These are phyloP conservation scores for Drosophila teissieri DNA, from an alignment of 1,140 invertebrate species.

Conservation along the genomic window DNA sequence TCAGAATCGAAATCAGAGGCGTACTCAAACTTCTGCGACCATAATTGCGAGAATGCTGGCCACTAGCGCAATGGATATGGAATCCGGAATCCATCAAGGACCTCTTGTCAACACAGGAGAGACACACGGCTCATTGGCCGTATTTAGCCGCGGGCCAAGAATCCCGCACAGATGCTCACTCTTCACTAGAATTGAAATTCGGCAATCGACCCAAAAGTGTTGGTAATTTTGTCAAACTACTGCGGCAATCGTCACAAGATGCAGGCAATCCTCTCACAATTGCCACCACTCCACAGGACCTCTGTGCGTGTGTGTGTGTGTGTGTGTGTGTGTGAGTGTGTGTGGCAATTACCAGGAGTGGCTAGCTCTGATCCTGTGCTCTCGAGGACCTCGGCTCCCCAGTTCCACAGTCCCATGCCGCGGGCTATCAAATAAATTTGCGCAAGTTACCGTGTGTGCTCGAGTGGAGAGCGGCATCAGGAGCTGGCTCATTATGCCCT, in stretches of 20 bases:
- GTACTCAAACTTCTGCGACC: slow-evolving; percentile 48
- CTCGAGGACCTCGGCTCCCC: neutral
- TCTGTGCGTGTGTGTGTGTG: slow-evolving; percentile 34
- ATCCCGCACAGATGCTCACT: slow-evolving; percentile 78
- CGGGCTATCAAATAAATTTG: slow-evolving; percentile 62
- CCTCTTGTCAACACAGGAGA: slow-evolving; percentile 74
- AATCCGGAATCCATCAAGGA: slow-evolving; percentile 70
- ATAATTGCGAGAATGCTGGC: slow-evolving; percentile 51
- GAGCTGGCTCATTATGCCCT: slow-evolving; percentile 59
- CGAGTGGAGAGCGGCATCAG: slow-evolving; percentile 31
- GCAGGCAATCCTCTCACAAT: slow-evolving; percentile 26
- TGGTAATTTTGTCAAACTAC: slow-evolving; percentile 60
- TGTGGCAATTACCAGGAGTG: slow-evolving; percentile 73
- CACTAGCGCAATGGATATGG: slow-evolving; percentile 41
- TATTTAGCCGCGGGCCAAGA: slow-evolving; percentile 77
- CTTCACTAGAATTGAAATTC: slow-evolving; percentile 71
- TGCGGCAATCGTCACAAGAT: slow-evolving; percentile 43
- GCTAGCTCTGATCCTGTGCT: slow-evolving; percentile 48
- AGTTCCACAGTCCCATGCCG: slow-evolving; percentile 16
- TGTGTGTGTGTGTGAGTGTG: slow-evolving; percentile 25
- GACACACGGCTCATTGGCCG: slow-evolving; percentile 74
- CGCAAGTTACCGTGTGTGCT: slow-evolving; percentile 56
- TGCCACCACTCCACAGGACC: slow-evolving; percentile 16
- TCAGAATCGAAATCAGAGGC: slow-evolving; percentile 49
- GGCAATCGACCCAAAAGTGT: slow-evolving; percentile 65